Conservation (phyloP, 2,888 invertebrate genomes). For the Dromius quadrimaculatus region DNA sequence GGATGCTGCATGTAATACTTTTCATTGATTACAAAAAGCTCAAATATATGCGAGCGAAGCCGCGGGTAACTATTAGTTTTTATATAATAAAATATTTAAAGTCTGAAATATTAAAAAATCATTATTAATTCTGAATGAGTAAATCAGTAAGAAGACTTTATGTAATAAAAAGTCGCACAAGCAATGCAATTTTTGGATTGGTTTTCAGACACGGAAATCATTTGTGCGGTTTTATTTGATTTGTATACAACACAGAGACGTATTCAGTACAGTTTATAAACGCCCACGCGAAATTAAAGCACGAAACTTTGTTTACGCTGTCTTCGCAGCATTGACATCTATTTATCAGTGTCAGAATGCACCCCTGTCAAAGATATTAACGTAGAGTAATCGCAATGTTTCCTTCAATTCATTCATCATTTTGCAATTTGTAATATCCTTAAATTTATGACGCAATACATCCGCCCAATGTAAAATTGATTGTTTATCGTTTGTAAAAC, state of each 20-base stretch:
- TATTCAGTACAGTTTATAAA: neutral
- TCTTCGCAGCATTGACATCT: no score
- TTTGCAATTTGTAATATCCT: neutral
- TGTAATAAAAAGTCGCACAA: no score
- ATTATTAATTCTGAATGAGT: no score
- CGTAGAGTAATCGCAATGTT: neutral
- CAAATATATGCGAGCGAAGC: no score
- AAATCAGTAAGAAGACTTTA: no score
- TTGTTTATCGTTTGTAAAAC: neutral
- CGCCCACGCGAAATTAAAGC: no score
- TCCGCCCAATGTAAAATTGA: neutral
- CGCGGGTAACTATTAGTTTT: no score
- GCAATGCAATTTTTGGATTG: neutral
- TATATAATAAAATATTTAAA: no score
- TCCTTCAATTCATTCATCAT: neutral
- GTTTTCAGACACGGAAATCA: neutral
- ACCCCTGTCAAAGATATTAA: neutral
- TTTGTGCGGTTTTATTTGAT: slow-evolving; percentile 2
- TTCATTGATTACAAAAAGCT: no score
- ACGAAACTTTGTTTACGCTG: no score
- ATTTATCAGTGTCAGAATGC: neutral
- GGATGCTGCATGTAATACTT: no score
- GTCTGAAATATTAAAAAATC: no score
- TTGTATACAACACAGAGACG: neutral
- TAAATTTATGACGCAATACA: neutral